These are phyloP conservation scores for Nyctibius grandis DNA, from an alignment of 2,797 vertebrate genomes.

Conservation along the genomic window DNA sequence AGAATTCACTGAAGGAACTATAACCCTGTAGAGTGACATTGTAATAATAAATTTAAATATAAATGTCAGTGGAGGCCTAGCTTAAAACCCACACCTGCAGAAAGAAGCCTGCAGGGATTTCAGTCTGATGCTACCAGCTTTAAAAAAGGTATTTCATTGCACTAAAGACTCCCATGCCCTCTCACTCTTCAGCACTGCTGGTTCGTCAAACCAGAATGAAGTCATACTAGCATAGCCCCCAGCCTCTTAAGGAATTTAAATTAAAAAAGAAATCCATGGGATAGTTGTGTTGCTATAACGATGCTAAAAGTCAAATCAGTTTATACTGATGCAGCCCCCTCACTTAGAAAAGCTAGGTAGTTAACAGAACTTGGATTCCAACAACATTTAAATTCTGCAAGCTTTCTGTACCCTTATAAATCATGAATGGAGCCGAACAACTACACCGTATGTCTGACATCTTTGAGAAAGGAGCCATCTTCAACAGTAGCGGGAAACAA, in stretches of 20 bases:
- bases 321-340: background rate
- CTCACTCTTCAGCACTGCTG: background rate
- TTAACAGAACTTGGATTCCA: background rate
- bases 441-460: background rate
- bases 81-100: constrained; percentile 40
- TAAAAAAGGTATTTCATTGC: background rate
- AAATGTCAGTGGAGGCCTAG: background rate
- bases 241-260: background rate
- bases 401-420: background rate
- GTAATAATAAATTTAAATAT: constrained; percentile 34
- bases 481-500: background rate
- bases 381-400: background rate
- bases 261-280: background rate
- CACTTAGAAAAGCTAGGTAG: background rate
- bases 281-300: background rate
- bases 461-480: background rate
- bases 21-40: background rate
- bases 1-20: constrained; percentile 7
- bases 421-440: background rate
- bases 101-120: constrained; percentile 15
- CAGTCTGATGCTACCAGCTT: background rate
- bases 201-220: background rate
- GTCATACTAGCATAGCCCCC: background rate
- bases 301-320: background rate
- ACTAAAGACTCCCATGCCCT: background rate